phyloP scores from a whole-genome alignment of 2,113 vertebrate species.

The Emberiza fucata region DNA sequence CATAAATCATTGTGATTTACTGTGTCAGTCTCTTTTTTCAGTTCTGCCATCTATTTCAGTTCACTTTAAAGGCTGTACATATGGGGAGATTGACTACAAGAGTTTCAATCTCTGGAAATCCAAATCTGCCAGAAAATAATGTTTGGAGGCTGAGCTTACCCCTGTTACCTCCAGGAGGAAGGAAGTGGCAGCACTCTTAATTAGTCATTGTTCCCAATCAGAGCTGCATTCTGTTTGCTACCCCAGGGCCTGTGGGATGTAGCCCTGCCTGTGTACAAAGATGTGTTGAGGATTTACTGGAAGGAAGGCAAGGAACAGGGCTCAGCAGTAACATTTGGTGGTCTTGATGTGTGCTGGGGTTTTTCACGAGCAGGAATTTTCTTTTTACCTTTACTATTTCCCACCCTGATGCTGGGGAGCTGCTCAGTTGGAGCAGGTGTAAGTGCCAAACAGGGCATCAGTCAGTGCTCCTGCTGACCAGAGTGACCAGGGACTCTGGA shows the following conservation, averaged over 20 bases:
- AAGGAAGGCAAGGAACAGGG: background rate
- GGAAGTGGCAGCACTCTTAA: background rate
- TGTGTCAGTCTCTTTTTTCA: conserved; percentile 18
- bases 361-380: background rate
- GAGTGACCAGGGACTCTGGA: fast-evolving
- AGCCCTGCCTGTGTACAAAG: background rate
- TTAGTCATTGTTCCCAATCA: background rate
- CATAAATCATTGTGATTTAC: conserved; percentile 36
- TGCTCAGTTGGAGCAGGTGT: background rate
- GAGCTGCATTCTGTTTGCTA: background rate
- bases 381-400: background rate
- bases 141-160: background rate
- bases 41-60: conserved; percentile 30
- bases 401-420: background rate
- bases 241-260: background rate
- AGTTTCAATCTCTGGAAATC: conserved; percentile 35
- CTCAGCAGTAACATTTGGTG: fast-evolving
- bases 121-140: background rate
- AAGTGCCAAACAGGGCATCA: background rate
- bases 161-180: background rate
- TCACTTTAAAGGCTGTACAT: background rate
- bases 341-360: background rate
- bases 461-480: background rate
- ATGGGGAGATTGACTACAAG: background rate
- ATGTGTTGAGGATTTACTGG: background rate